Conservation (phyloP, 2,797 vertebrate species). For the Artibeus jamaicensis region DNA sequence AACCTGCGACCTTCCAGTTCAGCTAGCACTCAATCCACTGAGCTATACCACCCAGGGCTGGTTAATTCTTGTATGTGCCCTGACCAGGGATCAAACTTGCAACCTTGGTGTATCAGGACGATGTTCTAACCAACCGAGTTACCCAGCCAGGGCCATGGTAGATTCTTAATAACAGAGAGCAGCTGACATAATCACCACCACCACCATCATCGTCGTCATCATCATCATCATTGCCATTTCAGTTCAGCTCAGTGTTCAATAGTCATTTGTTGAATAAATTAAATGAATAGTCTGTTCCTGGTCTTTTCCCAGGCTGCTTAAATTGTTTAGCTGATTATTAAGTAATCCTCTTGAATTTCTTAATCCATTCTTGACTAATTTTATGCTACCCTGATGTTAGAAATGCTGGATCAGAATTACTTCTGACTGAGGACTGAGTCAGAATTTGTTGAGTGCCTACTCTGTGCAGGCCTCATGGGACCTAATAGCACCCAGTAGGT, state of each 20-base stretch:
- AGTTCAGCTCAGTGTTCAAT: background rate
- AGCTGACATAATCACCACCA: background rate
- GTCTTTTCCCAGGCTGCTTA: slow-evolving; percentile 67
- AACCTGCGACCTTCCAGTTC: no score
- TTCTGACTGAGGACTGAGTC: background rate
- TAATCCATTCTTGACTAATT: slow-evolving; percentile 47
- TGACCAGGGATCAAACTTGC: no score
- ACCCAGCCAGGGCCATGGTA: background rate
- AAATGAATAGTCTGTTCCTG: slow-evolving; percentile 38
- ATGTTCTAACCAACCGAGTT: no score
- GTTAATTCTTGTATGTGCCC: no score
- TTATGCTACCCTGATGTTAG: background rate
- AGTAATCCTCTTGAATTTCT: slow-evolving; percentile 53
- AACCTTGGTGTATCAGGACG: no score
- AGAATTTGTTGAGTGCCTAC: background rate
- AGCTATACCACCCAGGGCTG: no score
- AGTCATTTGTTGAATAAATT: slow-evolving; percentile 36
- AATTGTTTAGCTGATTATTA: slow-evolving; percentile 39
- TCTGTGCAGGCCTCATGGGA: background rate
- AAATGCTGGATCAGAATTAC: background rate
- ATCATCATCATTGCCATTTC: background rate
- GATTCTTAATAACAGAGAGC: background rate
- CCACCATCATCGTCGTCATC: no score
- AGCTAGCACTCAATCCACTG: no score
- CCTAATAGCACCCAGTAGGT: background rate